phyloP scores from a whole-genome alignment of 2,888 invertebrate species.

The Hypomecis atomaria region DNA sequence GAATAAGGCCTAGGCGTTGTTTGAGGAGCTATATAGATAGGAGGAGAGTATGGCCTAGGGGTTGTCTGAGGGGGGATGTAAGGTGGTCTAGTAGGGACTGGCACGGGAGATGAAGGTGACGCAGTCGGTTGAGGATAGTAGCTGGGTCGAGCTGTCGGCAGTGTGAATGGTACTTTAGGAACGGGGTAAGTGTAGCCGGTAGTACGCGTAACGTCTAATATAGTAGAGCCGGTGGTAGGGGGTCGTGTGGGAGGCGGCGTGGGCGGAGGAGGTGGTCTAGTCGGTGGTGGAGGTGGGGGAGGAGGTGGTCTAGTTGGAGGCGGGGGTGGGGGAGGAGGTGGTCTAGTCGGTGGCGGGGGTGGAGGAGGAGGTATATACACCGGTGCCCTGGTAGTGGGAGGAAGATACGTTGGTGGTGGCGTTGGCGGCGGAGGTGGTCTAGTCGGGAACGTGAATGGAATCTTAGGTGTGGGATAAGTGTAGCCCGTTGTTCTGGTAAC shows the following conservation, averaged over 20 bases:
- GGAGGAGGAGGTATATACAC: constrained; percentile 37
- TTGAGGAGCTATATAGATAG: constrained; percentile 46
- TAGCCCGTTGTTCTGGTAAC: constrained; percentile 59
- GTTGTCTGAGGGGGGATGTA: constrained; percentile 35
- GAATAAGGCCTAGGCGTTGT: constrained; percentile 38
- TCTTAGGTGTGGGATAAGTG: constrained; percentile 54
- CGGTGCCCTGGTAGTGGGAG: constrained; percentile 38
- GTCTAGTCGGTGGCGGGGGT: constrained; percentile 31
- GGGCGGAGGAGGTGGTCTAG: constrained; percentile 39
- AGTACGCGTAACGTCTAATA: constrained; percentile 47
- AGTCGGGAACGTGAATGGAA: constrained; percentile 47
- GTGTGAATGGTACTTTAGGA: constrained; percentile 59
- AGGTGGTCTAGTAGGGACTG: constrained; percentile 38
- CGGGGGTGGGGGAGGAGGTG: constrained; percentile 31
- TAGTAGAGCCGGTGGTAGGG: constrained; percentile 49
- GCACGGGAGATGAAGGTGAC: constrained; percentile 42
- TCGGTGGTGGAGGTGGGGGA: constrained; percentile 31
- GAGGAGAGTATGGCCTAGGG: constrained; percentile 38
- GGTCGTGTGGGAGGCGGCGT: constrained; percentile 38
- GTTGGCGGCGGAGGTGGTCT: constrained; percentile 35
- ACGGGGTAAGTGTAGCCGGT: constrained; percentile 64
- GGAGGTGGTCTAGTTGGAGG: constrained; percentile 31
- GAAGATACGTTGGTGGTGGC: constrained; percentile 38
- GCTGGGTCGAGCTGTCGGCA: constrained; percentile 50
- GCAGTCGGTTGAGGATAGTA: constrained; percentile 30